These are phyloP conservation scores for Melipona quadrifasciata DNA, from an alignment of 1,140 invertebrate genomes.

Conservation along the genomic window DNA sequence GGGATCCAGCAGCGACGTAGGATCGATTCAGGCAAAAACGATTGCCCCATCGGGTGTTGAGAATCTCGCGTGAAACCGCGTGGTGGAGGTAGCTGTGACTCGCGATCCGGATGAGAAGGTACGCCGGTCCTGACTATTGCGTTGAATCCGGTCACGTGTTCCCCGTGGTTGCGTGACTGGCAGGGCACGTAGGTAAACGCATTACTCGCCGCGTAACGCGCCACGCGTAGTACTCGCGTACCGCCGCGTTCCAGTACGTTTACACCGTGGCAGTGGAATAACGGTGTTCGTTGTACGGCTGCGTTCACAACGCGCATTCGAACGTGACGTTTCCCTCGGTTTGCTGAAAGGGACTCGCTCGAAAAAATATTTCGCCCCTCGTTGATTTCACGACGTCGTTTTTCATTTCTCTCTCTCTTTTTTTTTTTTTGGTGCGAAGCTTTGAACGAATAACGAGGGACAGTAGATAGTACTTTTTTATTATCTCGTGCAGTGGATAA, in stretches of 20 bases:
- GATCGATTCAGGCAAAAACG: not conserved
- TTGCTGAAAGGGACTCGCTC: not conserved
- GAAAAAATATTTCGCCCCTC: not conserved
- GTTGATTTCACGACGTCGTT: not conserved
- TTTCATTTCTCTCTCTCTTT: not conserved
- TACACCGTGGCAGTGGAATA: slow-evolving; percentile 44
- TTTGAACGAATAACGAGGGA: too few relatives aligned
- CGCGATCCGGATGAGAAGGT: slow-evolving; percentile 8
- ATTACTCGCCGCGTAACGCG: slow-evolving; percentile 52
- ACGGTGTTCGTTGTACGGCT: slow-evolving; percentile 66
- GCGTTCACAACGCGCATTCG: slow-evolving; percentile 27
- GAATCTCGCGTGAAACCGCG: not conserved
- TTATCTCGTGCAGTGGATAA: too few relatives aligned
- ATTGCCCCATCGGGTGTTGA: not conserved
- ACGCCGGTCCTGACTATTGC: slow-evolving; percentile 16
- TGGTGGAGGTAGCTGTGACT: too few relatives aligned
- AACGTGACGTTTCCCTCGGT: not conserved
- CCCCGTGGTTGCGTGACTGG: slow-evolving; percentile 38
- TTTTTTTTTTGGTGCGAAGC: too few relatives aligned
- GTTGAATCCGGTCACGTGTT: slow-evolving; percentile 42
- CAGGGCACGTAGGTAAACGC: slow-evolving; percentile 48
- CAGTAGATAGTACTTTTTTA: too few relatives aligned
- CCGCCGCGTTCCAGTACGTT: slow-evolving; percentile 30
- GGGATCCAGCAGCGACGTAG: not conserved
- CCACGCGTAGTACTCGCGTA: slow-evolving; percentile 38